phyloP scores from a whole-genome alignment of 2,797 vertebrate species.

The Chiloscyllium punctatum region DNA sequence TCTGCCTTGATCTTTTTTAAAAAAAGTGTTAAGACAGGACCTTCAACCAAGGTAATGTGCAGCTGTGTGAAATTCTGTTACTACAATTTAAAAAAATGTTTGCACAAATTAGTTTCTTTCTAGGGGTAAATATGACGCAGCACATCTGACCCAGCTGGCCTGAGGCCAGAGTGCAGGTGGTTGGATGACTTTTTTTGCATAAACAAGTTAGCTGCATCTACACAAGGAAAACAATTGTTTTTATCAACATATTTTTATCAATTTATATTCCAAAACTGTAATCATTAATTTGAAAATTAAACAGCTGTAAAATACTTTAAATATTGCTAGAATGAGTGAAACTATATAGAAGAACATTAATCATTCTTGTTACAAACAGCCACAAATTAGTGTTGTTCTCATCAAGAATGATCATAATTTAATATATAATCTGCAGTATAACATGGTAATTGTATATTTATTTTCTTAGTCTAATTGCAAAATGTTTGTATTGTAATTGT shows the following conservation, averaged over 20 bases:
- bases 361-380: not conserved
- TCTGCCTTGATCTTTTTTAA: not conserved
- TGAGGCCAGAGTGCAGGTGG: not conserved
- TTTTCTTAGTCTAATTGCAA: constrained; percentile 61
- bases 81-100: not conserved
- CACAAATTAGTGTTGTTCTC: not conserved
- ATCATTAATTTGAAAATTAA: constrained; percentile 27
- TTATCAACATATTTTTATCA: constrained; percentile 19
- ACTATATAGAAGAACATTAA: not conserved
- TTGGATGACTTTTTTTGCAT: not conserved
- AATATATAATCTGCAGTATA: constrained; percentile 31
- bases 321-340: not conserved
- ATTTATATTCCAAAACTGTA: constrained; percentile 29
- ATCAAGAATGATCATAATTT: constrained; percentile 1
- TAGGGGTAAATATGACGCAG: not conserved
- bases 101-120: constrained; percentile 26
- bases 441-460: constrained; percentile 60
- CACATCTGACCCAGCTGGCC: constrained; percentile 13
- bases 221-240: not conserved
- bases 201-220: not conserved
- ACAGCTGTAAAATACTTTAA: constrained; percentile 24
- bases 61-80: constrained; percentile 13
- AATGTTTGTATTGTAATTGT: constrained; percentile 59
- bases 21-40: not conserved
- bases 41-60: not conserved